A percentile compares a stretch with the other conserved stretches of the same genome.
Conservation (phyloP, 1,140 invertebrate genomes). For the Pomacea maculata region DNA sequence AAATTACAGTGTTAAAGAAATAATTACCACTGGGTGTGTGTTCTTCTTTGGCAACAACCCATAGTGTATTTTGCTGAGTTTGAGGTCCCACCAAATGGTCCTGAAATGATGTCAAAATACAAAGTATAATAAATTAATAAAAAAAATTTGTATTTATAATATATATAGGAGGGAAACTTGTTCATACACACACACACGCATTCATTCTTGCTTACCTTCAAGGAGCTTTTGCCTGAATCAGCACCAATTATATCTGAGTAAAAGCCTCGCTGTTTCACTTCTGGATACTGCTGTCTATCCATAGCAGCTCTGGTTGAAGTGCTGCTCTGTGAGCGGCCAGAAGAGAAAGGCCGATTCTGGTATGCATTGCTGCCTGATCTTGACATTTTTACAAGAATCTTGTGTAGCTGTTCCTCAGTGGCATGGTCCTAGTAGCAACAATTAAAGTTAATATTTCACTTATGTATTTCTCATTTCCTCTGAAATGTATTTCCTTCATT, state of each 20-base stretch:
- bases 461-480: neutral
- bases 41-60: conserved; percentile 63
- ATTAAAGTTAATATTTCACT: neutral
- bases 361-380: conserved; percentile 23
- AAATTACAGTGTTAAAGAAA: neutral
- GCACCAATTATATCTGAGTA: conserved; percentile 63
- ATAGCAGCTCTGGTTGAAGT: conserved; percentile 23
- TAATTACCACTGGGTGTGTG: conserved; percentile 60
- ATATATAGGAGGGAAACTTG: neutral
- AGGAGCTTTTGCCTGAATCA: conserved; percentile 39
- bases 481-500: neutral
- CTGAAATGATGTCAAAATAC: conserved; percentile 40
- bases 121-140: conserved; percentile 12
- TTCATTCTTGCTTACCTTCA: conserved; percentile 1
- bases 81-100: conserved; percentile 55
- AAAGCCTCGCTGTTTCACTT: conserved; percentile 64
- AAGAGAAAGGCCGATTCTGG: conserved; percentile 53
- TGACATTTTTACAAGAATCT: conserved; percentile 3
- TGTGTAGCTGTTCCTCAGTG: neutral
- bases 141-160: neutral
- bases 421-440: neutral
- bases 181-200: conserved; percentile 16
- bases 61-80: conserved; percentile 58
- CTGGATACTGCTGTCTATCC: conserved; percentile 58
- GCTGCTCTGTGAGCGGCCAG: conserved; percentile 38